phyloP scores from a whole-genome alignment of 2,113 vertebrate species.

The Atherinomorus stipes region DNA sequence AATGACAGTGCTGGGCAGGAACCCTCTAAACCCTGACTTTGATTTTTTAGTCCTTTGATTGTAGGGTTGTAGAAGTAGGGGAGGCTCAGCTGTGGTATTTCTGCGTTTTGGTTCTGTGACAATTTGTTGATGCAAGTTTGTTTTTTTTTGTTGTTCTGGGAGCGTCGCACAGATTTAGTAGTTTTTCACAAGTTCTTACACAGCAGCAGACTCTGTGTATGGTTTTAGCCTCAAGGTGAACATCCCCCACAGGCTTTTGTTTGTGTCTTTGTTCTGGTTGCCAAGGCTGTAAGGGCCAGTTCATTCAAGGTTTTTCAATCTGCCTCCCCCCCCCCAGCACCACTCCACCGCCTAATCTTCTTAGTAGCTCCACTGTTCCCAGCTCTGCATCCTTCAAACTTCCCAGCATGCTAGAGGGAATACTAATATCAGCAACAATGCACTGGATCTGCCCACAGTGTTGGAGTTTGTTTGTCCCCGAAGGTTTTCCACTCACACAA shows the following conservation, averaged over 20 bases:
- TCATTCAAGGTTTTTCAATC: constrained; percentile 46
- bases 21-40: constrained; percentile 54
- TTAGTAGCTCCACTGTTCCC: constrained; percentile 7
- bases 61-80: constrained; percentile 48
- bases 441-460: neutral
- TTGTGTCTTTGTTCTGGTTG: constrained; percentile 54
- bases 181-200: neutral
- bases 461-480: neutral
- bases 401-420: constrained; percentile 35
- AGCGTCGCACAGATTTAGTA: neutral
- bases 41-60: constrained; percentile 64
- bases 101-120: constrained; percentile 23
- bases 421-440: constrained; percentile 56
- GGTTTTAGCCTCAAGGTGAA: constrained; percentile 24
- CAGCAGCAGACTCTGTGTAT: neutral
- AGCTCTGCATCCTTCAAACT: constrained; percentile 15
- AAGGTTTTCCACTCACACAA: neutral
- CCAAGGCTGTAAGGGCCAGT: constrained; percentile 24
- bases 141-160: neutral
- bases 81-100: constrained; percentile 35
- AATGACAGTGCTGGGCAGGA: constrained; percentile 39
- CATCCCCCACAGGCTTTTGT: constrained; percentile 3
- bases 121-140: constrained; percentile 17
- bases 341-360: constrained; percentile 1
- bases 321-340: neutral